These are phyloP conservation scores for Dromaius novaehollandiae DNA, from an alignment of 2,113 vertebrate species.

Conservation along the genomic window DNA sequence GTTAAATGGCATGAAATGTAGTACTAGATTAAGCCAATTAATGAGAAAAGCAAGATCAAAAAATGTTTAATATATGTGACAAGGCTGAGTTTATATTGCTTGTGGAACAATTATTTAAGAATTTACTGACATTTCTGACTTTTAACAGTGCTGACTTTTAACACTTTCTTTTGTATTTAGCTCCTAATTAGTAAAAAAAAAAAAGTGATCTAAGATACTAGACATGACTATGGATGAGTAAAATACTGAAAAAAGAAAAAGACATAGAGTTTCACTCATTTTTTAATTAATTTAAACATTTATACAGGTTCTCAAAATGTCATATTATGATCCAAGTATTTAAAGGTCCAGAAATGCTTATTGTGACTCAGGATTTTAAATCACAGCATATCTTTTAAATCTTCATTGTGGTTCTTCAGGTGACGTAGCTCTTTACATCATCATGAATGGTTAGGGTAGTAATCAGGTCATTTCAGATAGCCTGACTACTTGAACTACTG, in stretches of 20 bases:
- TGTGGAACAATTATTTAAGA: not conserved
- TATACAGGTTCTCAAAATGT: not conserved
- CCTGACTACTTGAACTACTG: not conserved
- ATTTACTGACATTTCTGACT: not conserved
- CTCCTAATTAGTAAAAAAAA: not conserved
- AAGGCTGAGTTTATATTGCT: not conserved
- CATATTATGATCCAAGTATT: not conserved
- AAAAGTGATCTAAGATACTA: not conserved
- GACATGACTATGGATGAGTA: not conserved
- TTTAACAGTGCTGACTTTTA: not conserved
- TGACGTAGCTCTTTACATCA: not conserved
- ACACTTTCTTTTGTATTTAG: not conserved
- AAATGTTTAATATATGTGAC: not conserved
- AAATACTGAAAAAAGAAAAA: not conserved
- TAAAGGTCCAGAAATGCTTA: not conserved
- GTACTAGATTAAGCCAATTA: not conserved
- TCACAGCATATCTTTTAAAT: not conserved
- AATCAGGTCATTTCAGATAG: not conserved
- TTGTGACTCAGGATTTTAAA: not conserved
- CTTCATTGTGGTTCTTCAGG: not conserved
- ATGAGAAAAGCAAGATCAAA: not conserved
- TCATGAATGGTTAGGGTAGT: not conserved
- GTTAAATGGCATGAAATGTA: not conserved
- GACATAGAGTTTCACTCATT: not conserved
- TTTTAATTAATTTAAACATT: not conserved